Evolutionary conservation across 2,797 vertebrate species (phyloP).

Genomic region (Erpetoichthys calabaricus): DNA sequence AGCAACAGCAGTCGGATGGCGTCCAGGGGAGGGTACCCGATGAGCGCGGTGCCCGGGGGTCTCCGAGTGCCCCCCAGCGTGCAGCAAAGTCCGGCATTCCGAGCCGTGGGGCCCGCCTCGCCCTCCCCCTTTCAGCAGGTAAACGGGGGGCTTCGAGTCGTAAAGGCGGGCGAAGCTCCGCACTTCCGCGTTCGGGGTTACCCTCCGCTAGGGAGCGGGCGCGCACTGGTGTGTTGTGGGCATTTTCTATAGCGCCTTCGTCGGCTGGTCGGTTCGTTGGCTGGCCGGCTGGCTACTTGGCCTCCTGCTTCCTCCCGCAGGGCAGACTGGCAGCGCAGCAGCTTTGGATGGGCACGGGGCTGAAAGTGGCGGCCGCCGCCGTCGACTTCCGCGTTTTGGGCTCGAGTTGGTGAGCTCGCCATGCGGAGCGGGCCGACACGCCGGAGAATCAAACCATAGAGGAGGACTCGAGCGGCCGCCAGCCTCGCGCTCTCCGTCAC

Average conservation of each 20-base stretch:
- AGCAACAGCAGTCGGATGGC: constrained; percentile 29
- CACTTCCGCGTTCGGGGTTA: background rate
- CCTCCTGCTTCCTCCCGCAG: too few relatives aligned
- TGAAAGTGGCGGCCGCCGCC: too few relatives aligned
- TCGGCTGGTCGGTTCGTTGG: too few relatives aligned
- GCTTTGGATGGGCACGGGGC: too few relatives aligned
- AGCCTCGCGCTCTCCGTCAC: too few relatives aligned
- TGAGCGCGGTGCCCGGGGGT: constrained; percentile 27
- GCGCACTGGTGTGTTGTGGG: background rate
- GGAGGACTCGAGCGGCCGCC: too few relatives aligned
- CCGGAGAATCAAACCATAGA: too few relatives aligned
- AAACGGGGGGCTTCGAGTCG: background rate
- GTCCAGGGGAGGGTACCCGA: constrained; percentile 47
- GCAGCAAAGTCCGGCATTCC: constrained; percentile 39
- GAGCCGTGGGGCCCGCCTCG: constrained; percentile 31
- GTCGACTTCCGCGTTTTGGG: too few relatives aligned
- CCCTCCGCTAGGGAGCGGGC: background rate
- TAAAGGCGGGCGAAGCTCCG: background rate
- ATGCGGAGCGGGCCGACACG: too few relatives aligned
- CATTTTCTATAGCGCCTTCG: background rate
- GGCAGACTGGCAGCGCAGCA: too few relatives aligned
- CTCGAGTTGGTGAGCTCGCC: too few relatives aligned
- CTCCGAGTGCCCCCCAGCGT: constrained; percentile 45
- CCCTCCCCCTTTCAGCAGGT: constrained; percentile 47
- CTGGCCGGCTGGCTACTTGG: background rate